Evolutionary conservation across 2,113 vertebrate genomes (phyloP).

Genomic region (Thymallus thymallus): DNA sequence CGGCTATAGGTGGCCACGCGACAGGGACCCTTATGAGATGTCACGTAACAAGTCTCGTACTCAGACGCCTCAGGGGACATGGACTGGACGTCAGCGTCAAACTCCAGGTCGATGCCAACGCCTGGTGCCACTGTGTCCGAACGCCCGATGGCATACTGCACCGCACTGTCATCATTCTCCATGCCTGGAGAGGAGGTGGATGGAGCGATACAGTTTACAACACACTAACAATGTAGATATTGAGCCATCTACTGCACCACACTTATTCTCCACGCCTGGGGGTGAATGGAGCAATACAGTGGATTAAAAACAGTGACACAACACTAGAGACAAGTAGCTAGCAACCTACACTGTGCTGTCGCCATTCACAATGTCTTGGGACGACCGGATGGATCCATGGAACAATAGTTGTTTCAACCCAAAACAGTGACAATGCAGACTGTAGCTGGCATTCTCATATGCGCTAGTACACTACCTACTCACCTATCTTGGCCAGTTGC

Average conservation of each 20-base stretch:
- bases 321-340: no score
- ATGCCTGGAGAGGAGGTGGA: conserved; percentile 78
- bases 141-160: conserved; percentile 96
- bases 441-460: background rate
- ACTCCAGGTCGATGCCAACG: conserved; percentile 95
- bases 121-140: conserved; percentile 94
- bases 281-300: no score
- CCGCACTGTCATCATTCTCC: conserved; percentile 94
- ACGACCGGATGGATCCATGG: no score
- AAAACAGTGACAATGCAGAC: no score
- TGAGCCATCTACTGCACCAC: no score
- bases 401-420: no score
- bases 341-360: conserved; percentile 95
- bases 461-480: conserved; percentile 1
- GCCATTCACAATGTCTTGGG: conserved; percentile 93
- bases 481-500: conserved; percentile 95
- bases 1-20: conserved; percentile 93
- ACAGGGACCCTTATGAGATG: conserved; percentile 95
- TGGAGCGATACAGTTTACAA: background rate
- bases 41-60: conserved; percentile 98
- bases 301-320: no score
- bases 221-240: no score
- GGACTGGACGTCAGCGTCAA: conserved; percentile 95
- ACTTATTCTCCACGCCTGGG: no score
- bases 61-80: conserved; percentile 98